Base-by-base conservation (phyloP, 2,113 vertebrate species). In the Aramus guarauna region DNA sequence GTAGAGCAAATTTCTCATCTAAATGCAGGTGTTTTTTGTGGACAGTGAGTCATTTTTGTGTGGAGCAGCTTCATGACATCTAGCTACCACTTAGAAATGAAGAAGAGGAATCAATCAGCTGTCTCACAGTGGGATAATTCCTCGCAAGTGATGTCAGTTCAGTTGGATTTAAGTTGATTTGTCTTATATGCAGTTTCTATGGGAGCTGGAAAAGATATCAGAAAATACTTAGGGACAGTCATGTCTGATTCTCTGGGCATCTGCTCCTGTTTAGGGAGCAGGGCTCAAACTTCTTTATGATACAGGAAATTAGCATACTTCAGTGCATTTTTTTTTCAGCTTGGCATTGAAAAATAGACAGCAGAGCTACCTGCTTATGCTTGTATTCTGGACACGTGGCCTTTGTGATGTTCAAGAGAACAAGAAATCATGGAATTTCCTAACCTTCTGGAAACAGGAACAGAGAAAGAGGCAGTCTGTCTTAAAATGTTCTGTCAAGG, bases 91-190 rank as follows among this genome's bases (percentile, higher is more conserved):
- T 80, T 94, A 69, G 48, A 71, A 86, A 34, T 24, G n/a, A 20
- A 58, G 27, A 62, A 68, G 24, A 82, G 23, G 18, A 69, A 36
- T 91, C 58, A 55, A 32, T 87, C 62, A 50, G 20, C 55, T 47
- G 23, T 47, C 22, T 39, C 32, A 37, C 29, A 73, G 43, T 3
- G 4, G 34, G 29, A 37, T 62, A 56, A 81, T 59, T 66, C 32
- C 59, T 77, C 63, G 9, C 24, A 63, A 77, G 22, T 32, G 24
- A 36, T 88, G 55, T 21, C 52, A 63, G 39, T 45, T 74, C 68
- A 37, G 68, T 62, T 88, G 37, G 59, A 78, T 86, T 75, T 92
- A 68, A 86, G 75, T 86, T 91, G 79, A 75, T 92, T 95, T 91
- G 27, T 74, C 39, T 41, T 84, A 29, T 13, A 30, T 41, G 26